These are phyloP conservation scores for Epistrophe eligans DNA, from an alignment of 2,888 invertebrate genomes.

Conservation along the genomic window DNA sequence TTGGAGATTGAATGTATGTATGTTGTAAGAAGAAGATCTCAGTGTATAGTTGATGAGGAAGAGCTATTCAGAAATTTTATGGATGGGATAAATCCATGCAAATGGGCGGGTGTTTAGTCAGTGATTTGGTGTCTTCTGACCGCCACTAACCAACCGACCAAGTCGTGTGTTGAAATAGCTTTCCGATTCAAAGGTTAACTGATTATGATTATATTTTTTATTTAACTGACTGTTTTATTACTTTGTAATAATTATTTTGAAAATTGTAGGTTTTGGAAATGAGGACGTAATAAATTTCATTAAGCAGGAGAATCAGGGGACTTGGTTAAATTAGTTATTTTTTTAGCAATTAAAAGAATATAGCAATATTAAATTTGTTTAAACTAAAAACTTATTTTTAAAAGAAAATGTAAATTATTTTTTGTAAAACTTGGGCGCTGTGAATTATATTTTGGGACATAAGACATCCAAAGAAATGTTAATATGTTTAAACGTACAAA, in stretches of 20 bases:
- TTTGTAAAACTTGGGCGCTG: too few relatives aligned
- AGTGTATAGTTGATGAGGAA: constrained; percentile 43
- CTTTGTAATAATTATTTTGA: constrained; percentile 14
- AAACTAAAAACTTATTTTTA: too few relatives aligned
- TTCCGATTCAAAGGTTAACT: constrained; percentile 38
- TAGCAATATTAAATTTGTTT: too few relatives aligned
- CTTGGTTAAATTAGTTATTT: too few relatives aligned
- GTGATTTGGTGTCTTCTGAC: constrained; percentile 9
- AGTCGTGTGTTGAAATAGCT: constrained; percentile 22
- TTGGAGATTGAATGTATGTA: not conserved
- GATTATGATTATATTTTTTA: constrained; percentile 14
- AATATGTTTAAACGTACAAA: too few relatives aligned
- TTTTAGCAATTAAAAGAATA: too few relatives aligned
- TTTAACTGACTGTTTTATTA: not conserved
- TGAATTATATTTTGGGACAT: too few relatives aligned
- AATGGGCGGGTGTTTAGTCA: constrained; percentile 44
- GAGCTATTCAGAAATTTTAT: constrained; percentile 55
- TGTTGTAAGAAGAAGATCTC: constrained; percentile 28
- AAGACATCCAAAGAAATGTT: too few relatives aligned
- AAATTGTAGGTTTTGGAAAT: not conserved
- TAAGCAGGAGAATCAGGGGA: too few relatives aligned
- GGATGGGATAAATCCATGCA: constrained; percentile 49
- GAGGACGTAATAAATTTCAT: too few relatives aligned
- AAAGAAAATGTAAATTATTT: too few relatives aligned
- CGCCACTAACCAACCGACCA: too few relatives aligned